Evolutionary conservation across 2,113 vertebrate species (phyloP), one percentile per base, ranked within the genome.

Genomic region (Taurulus bubalis): DNA sequence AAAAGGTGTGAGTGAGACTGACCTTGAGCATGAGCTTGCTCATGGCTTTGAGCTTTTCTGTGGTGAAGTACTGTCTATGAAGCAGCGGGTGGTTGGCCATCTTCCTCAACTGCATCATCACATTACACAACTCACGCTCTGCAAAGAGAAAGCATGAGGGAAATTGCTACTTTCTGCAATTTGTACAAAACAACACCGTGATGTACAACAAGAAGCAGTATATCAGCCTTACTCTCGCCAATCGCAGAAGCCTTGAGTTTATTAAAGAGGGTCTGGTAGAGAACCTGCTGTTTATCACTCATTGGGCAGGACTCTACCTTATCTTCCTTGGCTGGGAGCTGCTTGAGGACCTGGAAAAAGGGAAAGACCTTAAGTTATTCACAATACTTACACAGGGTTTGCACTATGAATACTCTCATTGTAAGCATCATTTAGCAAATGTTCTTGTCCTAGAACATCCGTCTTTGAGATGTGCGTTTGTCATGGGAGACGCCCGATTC

Each of bases 81-180:
- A 99, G 90, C 75, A 99, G 95, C 8, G 98, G 98, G 65, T 99
- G 98, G 89, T 99, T 99, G 64, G 98, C 98, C 98, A 99, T 99
- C 94, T 99, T 99, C 82, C 98, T 96, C 85, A 99, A 85, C 8
- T 99, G 97, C 98, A 99, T 99, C 96, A 99, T 97, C 38, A 95
- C 96, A 82, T 98, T 99, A 77, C 95, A 95, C 91, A 97, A 93
- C 66, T 91, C 96, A n/a, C 95, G 96, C 86, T 96, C 98, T 99
- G 85, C 53, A 71, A 87, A 75, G 3, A 65, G 38, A 76, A 36
- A 1, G 1, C 0, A 75, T 2, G 28, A 30, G 18, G 60, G 42
- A 30, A 18, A 60, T 42, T 0, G 51, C 24, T 74, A 24, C 55
- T 38, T 49, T 56, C 26, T 12, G 30, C 63, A 32, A 59, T 34